A percentile compares a stretch with the other conserved stretches of the same genome.
Conservation (phyloP, 2,888 invertebrate genomes). For the Eupithecia subfuscata region DNA sequence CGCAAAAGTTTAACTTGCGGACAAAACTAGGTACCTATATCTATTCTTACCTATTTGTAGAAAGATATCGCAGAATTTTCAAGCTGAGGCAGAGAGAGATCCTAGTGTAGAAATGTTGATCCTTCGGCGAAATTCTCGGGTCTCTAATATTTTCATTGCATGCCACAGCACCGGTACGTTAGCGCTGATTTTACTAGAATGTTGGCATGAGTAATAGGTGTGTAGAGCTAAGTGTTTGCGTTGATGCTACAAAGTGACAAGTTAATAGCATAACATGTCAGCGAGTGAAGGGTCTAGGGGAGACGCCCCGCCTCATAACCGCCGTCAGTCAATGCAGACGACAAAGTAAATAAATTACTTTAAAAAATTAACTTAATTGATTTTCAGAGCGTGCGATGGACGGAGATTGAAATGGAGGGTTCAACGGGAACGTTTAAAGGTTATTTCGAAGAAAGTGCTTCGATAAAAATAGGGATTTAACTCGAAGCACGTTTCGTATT, state of each 20-base stretch:
- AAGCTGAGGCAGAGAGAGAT: background rate
- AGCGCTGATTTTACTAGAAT: conserved; percentile 9
- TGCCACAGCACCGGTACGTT: background rate
- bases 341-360: conserved; percentile 41
- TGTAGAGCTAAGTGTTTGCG: conserved; percentile 43
- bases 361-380: conserved; percentile 35
- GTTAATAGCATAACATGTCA: conserved; percentile 72
- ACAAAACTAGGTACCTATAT: background rate
- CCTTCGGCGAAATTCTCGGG: background rate
- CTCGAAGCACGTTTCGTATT: conserved; percentile 14
- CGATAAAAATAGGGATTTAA: conserved; percentile 15
- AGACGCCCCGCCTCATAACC: conserved; percentile 46
- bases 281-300: conserved; percentile 57
- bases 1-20: background rate
- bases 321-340: conserved; percentile 39
- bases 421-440: conserved; percentile 15
- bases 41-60: background rate
- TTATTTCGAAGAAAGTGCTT: background rate
- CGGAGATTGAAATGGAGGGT: conserved; percentile 22
- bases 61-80: background rate
- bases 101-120: conserved; percentile 11
- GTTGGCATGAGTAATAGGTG: conserved; percentile 21
- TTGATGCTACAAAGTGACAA: conserved; percentile 66
- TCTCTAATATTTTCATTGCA: background rate
- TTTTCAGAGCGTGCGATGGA: conserved; percentile 26